A percentile compares a stretch with the other conserved stretches of the same genome.
phyloP scores from a whole-genome alignment of 2,888 invertebrate species.

The Andrena haemorrhoa region DNA sequence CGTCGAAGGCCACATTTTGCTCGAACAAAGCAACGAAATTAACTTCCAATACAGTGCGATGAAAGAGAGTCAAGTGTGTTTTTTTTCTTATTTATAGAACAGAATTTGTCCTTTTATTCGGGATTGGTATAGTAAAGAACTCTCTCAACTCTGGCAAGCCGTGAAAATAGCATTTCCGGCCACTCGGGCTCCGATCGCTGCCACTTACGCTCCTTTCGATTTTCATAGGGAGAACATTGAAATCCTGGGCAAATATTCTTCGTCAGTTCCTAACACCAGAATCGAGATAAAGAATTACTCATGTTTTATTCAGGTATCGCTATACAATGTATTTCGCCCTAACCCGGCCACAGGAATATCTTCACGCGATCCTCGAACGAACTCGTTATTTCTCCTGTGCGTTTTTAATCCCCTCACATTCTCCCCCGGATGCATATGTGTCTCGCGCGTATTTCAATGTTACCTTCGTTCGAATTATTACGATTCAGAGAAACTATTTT shows the following conservation, averaged over 20 bases:
- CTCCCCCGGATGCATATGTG: background rate
- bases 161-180: constrained; percentile 12
- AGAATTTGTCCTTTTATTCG: constrained; percentile 8
- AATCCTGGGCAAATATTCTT: constrained; percentile 16
- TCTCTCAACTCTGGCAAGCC: background rate
- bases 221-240: constrained; percentile 13
- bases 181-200: constrained; percentile 10
- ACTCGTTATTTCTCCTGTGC: background rate
- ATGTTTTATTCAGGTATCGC: constrained; percentile 25
- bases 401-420: background rate
- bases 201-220: constrained; percentile 17
- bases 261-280: background rate
- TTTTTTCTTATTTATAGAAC: background rate
- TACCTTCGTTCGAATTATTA: background rate
- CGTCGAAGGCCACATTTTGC: background rate
- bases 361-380: background rate
- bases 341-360: background rate
- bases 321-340: constrained; percentile 12
- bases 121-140: background rate
- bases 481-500: background rate
- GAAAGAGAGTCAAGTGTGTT: background rate
- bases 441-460: constrained; percentile 4
- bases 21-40: constrained; percentile 1
- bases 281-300: constrained; percentile 23
- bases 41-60: background rate